Evolutionary conservation across 2,888 invertebrate species (phyloP).

Genomic region (Tipula helvola): DNA sequence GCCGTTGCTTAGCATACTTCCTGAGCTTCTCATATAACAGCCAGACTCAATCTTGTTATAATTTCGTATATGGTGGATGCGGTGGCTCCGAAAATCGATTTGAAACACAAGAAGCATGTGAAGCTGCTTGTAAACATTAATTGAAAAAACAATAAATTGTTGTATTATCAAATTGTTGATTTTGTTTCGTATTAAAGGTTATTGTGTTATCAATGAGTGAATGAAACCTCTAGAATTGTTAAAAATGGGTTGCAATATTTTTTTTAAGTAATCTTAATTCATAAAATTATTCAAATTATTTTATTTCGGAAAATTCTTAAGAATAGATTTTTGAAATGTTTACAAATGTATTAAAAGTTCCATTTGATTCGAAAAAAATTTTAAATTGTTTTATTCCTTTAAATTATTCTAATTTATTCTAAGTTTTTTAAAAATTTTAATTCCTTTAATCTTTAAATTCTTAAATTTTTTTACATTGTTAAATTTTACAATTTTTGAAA

Average conservation of each 20-base stretch:
- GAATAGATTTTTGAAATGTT: too few species aligned
- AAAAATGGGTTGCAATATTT: background rate
- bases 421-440: too few species aligned
- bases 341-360: too few species aligned
- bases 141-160: background rate
- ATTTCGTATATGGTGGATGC: background rate
- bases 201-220: background rate
- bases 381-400: too few species aligned
- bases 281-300: too few species aligned
- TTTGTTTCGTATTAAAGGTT: background rate
- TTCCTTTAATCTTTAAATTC: too few species aligned
- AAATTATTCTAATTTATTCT: too few species aligned
- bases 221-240: background rate
- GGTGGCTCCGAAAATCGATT: background rate
- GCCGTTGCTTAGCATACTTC: conserved; percentile 62
- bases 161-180: background rate
- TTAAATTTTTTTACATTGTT: too few species aligned
- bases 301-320: too few species aligned
- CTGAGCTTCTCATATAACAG: conserved; percentile 62
- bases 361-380: too few species aligned
- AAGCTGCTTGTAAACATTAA: background rate
- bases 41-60: conserved; percentile 27
- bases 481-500: too few species aligned
- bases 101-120: background rate
- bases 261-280: too few species aligned